Evolutionary conservation across 1,140 invertebrate species (phyloP).

Genomic region (Bombus breviceps): DNA sequence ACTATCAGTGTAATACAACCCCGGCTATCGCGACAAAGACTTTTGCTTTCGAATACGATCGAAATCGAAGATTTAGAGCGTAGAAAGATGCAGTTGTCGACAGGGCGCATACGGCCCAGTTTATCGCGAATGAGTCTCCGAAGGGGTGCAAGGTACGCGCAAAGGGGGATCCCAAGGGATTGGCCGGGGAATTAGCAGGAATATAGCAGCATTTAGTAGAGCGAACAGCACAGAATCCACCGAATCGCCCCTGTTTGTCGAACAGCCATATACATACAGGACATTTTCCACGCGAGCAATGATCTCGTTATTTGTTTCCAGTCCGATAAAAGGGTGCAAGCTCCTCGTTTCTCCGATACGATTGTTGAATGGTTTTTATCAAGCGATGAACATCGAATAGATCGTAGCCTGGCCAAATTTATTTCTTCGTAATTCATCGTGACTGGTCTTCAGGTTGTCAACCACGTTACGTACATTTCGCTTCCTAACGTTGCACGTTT

Average conservation of each 20-base stretch:
- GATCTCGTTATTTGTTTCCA: constrained; percentile 71
- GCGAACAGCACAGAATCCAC: constrained; percentile 57
- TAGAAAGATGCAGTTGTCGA: constrained; percentile 9
- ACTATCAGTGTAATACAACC: too few relatives aligned
- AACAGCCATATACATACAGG: constrained; percentile 49
- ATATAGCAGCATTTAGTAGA: constrained; percentile 76
- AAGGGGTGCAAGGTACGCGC: constrained; percentile 45
- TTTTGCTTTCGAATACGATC: not conserved
- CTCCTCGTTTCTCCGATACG: not conserved
- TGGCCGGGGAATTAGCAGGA: constrained; percentile 75
- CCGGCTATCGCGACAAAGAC: too few relatives aligned
- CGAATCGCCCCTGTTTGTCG: constrained; percentile 54
- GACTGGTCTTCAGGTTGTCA: too few relatives aligned
- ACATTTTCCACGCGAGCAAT: constrained; percentile 71
- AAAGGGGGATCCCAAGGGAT: constrained; percentile 71
- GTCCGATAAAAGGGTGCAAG: constrained; percentile 54
- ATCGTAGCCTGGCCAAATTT: not conserved
- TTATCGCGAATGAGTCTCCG: constrained; percentile 31
- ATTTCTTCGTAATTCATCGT: not conserved
- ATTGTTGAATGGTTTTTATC: not conserved
- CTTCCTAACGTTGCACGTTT: too few relatives aligned
- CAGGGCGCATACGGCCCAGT: not conserved
- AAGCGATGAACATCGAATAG: not conserved
- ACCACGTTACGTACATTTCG: too few relatives aligned
- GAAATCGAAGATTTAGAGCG: not conserved